phyloP scores from a whole-genome alignment of 2,797 vertebrate genomes.

The Rachycentron canadum region DNA sequence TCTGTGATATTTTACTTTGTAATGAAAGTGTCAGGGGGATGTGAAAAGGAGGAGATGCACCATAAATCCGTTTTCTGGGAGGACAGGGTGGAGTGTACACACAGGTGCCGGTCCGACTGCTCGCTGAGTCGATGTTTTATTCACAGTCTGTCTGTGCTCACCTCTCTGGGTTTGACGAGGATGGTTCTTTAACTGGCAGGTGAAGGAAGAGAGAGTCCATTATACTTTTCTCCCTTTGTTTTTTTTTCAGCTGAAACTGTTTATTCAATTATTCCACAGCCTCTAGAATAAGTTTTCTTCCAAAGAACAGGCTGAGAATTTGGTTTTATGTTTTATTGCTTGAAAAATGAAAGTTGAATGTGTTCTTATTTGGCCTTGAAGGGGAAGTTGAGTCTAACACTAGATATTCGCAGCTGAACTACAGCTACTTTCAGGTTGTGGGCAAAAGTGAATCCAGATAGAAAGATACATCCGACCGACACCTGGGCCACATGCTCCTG shows the following conservation, averaged over 20 bases:
- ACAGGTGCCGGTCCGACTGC: conserved; percentile 45
- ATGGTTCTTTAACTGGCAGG: conserved; percentile 17
- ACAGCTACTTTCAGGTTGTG: not conserved
- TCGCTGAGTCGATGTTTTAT: conserved; percentile 78
- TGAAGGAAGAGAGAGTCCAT: not conserved
- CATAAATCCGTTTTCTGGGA: conserved; percentile 68
- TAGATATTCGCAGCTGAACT: not conserved
- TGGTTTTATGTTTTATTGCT: not conserved
- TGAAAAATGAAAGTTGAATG: not conserved
- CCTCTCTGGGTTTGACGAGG: conserved; percentile 36
- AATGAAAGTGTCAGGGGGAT: conserved; percentile 75
- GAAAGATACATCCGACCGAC: no score
- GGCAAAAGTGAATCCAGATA: not conserved
- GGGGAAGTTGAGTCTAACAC: not conserved
- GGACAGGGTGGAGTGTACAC: conserved; percentile 38
- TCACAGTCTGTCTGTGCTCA: conserved; percentile 60
- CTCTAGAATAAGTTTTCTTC: not conserved
- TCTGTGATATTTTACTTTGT: conserved; percentile 80
- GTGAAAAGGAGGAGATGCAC: conserved; percentile 57
- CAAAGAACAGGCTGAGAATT: not conserved
- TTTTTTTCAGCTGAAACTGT: not conserved
- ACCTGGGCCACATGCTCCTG: no score
- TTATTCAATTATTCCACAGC: conserved; percentile 3
- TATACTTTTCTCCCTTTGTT: not conserved
- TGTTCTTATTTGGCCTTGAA: not conserved